A percentile compares a stretch with the other conserved stretches of the same genome.
Conservation (phyloP, 1,140 invertebrate genomes). For the Acromyrmex echinatior region DNA sequence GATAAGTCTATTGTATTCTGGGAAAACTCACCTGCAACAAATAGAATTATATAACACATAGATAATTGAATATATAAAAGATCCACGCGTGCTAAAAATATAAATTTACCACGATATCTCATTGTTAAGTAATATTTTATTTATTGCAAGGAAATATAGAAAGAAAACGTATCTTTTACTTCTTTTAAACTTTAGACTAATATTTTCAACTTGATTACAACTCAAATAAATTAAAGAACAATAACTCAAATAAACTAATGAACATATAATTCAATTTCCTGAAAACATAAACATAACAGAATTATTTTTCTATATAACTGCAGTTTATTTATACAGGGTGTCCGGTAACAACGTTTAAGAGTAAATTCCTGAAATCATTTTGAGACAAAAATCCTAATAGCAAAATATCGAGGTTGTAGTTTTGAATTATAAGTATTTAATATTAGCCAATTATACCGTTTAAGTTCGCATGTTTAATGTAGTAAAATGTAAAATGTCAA, state of each 20-base stretch:
- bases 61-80: background rate
- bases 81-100: background rate
- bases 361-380: too few species aligned
- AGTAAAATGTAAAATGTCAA: too few species aligned
- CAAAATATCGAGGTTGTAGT: too few species aligned
- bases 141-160: background rate
- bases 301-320: background rate
- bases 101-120: background rate
- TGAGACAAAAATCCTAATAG: too few species aligned
- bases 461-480: too few species aligned
- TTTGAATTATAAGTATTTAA: too few species aligned
- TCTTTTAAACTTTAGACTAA: background rate
- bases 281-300: background rate
- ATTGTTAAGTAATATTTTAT: constrained; percentile 12
- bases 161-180: background rate
- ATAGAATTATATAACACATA: constrained; percentile 27
- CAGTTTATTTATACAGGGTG: background rate
- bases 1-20: constrained; percentile 35
- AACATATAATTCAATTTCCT: background rate
- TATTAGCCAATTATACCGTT: too few species aligned
- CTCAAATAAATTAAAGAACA: background rate
- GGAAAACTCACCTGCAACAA: constrained; percentile 33
- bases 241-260: background rate
- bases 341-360: too few species aligned
- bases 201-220: background rate